phyloP scores from a whole-genome alignment of 2,113 vertebrate species.

The Ophiodon elongatus region DNA sequence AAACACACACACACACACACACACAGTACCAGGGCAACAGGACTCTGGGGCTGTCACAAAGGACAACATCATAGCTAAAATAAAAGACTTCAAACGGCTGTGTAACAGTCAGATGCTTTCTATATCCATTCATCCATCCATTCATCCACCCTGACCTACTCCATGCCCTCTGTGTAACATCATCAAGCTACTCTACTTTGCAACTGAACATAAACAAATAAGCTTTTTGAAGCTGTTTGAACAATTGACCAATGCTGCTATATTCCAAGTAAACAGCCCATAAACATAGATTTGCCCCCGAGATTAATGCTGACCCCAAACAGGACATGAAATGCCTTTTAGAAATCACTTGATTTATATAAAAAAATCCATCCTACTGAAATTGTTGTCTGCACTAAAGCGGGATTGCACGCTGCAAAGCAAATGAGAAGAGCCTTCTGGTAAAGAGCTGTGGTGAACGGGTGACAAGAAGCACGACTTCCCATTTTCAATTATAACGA shows the following conservation, averaged over 20 bases:
- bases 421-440: conserved; percentile 15
- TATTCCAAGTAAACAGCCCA: background rate
- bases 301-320: conserved; percentile 11
- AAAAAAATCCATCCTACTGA: background rate
- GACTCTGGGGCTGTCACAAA: background rate
- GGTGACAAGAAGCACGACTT: conserved; percentile 24
- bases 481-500: conserved; percentile 15
- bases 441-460: background rate
- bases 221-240: conserved; percentile 6
- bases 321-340: background rate
- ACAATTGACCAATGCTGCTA: background rate
- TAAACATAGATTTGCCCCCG: background rate
- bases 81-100: background rate
- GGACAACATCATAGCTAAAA: background rate
- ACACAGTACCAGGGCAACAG: background rate
- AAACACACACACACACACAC: background rate
- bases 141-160: background rate
- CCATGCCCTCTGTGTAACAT: background rate
- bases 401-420: background rate
- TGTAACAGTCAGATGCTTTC: conserved; percentile 8
- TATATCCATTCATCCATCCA: background rate
- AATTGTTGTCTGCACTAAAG: conserved; percentile 3
- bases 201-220: background rate
- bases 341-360: conserved; percentile 17
- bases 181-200: background rate